phyloP scores from a whole-genome alignment of 2,888 invertebrate genomes.

The Flabesymbios commensalis region DNA sequence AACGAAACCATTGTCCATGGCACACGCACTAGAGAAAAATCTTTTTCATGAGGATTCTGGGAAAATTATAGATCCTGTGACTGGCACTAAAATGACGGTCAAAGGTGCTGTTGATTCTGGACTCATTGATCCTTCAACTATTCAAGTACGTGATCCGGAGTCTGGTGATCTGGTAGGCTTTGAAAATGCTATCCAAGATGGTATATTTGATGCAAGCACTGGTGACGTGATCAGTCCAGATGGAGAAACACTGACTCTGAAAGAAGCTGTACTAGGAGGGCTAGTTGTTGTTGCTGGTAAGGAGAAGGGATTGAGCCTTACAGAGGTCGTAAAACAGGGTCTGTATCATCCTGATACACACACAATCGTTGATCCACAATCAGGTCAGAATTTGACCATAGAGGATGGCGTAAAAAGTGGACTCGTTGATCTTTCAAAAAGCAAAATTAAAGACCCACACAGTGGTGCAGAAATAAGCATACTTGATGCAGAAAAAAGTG shows the following conservation, averaged over 20 bases:
- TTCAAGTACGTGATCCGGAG: constrained; percentile 41
- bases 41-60: constrained; percentile 11
- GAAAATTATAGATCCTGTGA: constrained; percentile 70
- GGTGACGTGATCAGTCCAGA: constrained; percentile 70
- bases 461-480: constrained; percentile 34
- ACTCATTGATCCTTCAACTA: constrained; percentile 77
- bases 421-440: constrained; percentile 72
- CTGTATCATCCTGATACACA: constrained; percentile 53
- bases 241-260: constrained; percentile 49
- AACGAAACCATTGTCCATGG: constrained; percentile 39
- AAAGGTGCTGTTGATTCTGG: constrained; percentile 81
- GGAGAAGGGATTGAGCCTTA: constrained; percentile 37
- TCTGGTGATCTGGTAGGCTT: constrained; percentile 13
- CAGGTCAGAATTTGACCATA: constrained; percentile 76
- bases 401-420: constrained; percentile 89
- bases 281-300: constrained; percentile 22
- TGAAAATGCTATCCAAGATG: constrained; percentile 12
- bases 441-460: constrained; percentile 28
- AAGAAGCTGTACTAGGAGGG: constrained; percentile 32
- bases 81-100: constrained; percentile 74
- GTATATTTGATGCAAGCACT: constrained; percentile 72
- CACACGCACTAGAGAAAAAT: constrained; percentile 40
- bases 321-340: constrained; percentile 50
- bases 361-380: constrained; percentile 60
- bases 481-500: constrained; percentile 61